A percentile compares a stretch with the other conserved stretches of the same genome.
phyloP scores from a whole-genome alignment of 2,888 invertebrate genomes.

The Rhingia rostrata region DNA sequence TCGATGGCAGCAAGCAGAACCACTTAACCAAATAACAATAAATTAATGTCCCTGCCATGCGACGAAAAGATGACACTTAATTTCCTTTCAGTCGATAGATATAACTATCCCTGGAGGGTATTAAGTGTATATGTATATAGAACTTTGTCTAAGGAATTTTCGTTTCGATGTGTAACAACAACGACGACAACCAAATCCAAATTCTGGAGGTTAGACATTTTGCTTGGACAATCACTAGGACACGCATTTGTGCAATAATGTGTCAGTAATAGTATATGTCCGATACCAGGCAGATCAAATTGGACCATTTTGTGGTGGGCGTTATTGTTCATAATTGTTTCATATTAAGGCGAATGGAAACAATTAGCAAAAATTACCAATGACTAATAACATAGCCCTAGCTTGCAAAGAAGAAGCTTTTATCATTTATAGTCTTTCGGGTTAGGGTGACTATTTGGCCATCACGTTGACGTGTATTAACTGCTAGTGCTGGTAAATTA shows the following conservation, averaged over 20 bases:
- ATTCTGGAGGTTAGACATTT: slow-evolving; percentile 55
- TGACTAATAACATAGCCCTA: slow-evolving; percentile 61
- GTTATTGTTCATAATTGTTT: slow-evolving; percentile 73
- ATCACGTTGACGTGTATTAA: slow-evolving; percentile 47
- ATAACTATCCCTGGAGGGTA: slow-evolving; percentile 29
- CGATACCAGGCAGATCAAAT: slow-evolving; percentile 66
- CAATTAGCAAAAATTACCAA: slow-evolving; percentile 70
- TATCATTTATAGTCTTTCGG: slow-evolving; percentile 40
- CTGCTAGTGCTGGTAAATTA: slow-evolving; percentile 17
- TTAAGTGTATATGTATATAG: slow-evolving; percentile 28
- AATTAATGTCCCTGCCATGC: slow-evolving; percentile 71
- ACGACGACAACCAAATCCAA: slow-evolving; percentile 26
- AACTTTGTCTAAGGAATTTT: slow-evolving; percentile 47
- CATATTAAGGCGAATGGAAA: slow-evolving; percentile 69
- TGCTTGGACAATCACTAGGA: slow-evolving; percentile 24
- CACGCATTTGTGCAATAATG: slow-evolving; percentile 22
- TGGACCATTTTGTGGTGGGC: slow-evolving; percentile 67
- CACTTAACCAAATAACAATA: slow-evolving; percentile 73
- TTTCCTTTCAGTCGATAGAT: slow-evolving; percentile 71
- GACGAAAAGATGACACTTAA: slow-evolving; percentile 74
- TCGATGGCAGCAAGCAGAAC: slow-evolving; percentile 72
- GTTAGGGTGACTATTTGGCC: slow-evolving; percentile 19
- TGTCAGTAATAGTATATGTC: slow-evolving; percentile 27
- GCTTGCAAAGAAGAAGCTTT: slow-evolving; percentile 30
- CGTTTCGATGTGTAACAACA: slow-evolving; percentile 5